These are phyloP conservation scores for Dendrolimus punctatus DNA, from an alignment of 1,140 invertebrate genomes.

Conservation along the genomic window DNA sequence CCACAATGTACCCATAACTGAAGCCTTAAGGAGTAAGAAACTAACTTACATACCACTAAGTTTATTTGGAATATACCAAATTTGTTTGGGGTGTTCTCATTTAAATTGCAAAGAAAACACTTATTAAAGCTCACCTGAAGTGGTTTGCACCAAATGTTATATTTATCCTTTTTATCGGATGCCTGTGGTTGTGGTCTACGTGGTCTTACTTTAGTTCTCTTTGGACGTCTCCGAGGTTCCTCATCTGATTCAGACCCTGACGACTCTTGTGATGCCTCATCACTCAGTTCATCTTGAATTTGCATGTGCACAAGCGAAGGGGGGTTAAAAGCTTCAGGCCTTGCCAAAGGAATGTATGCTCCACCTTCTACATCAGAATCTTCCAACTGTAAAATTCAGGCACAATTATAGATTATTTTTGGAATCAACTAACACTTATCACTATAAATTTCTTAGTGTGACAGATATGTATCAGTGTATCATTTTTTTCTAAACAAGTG, in stretches of 20 bases:
- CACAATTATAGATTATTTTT: background rate
- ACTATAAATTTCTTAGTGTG: too few relatives aligned
- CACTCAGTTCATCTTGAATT: conserved; percentile 62
- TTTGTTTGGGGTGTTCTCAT: too few relatives aligned
- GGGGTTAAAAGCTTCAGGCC: conserved; percentile 59
- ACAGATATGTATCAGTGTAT: too few relatives aligned
- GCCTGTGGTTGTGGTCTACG: conserved; percentile 35
- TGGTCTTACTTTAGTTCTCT: conserved; percentile 49
- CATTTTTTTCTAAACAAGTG: too few relatives aligned
- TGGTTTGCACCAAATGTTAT: conserved; percentile 62
- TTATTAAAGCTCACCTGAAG: conserved; percentile 37
- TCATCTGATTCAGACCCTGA: conserved; percentile 56
- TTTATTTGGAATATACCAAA: too few relatives aligned
- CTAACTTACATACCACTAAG: too few relatives aligned
- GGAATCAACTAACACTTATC: background rate
- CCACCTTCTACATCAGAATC: conserved; percentile 65
- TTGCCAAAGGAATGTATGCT: conserved; percentile 51
- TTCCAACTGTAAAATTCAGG: conserved; percentile 44
- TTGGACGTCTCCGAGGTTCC: conserved; percentile 43
- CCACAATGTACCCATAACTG: too few relatives aligned
- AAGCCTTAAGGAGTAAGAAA: too few relatives aligned
- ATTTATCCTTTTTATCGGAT: conserved; percentile 53
- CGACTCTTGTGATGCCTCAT: conserved; percentile 50
- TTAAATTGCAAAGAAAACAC: too few relatives aligned
- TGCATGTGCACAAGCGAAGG: conserved; percentile 63